These are phyloP conservation scores for Drosophila nr. medialis DNA, from an alignment of 2,888 invertebrate species.

Conservation along the genomic window DNA sequence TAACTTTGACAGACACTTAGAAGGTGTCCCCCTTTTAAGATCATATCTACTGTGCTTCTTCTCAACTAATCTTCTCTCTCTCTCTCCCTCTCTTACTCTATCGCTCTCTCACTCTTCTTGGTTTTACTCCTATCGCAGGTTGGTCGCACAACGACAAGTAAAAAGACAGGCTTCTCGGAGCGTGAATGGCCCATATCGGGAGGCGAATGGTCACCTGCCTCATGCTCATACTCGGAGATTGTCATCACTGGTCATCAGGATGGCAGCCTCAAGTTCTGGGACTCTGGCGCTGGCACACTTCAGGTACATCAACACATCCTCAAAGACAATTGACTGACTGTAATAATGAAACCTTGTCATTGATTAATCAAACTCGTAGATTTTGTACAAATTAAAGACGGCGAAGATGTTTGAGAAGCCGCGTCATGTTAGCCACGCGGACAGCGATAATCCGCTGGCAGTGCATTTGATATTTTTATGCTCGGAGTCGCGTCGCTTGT, in stretches of 20 bases:
- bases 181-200: slow-evolving; percentile 98
- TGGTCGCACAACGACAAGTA: slow-evolving; percentile 89
- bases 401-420: slow-evolving; percentile 90
- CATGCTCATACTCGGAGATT: slow-evolving; percentile 98
- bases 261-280: slow-evolving; percentile 99
- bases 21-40: not conserved
- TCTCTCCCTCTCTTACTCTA: not conserved
- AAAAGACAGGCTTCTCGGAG: slow-evolving; percentile 94
- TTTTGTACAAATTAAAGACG: slow-evolving; percentile 98
- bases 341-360: not conserved
- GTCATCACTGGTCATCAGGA: slow-evolving; percentile 99
- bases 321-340: not conserved
- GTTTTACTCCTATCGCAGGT: slow-evolving; percentile 83
- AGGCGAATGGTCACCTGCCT: slow-evolving; percentile 97
- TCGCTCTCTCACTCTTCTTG: not conserved
- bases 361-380: slow-evolving; percentile 77
- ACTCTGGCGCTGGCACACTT: slow-evolving; percentile 97
- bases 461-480: slow-evolving; percentile 96
- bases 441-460: slow-evolving; percentile 93
- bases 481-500: slow-evolving; percentile 95
- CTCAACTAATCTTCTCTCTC: not conserved
- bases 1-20: not conserved
- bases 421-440: slow-evolving; percentile 87
- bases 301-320: slow-evolving; percentile 86
- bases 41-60: not conserved